Conservation (phyloP, 2,113 vertebrate species). For the Tretioscincus oriximinensis region DNA sequence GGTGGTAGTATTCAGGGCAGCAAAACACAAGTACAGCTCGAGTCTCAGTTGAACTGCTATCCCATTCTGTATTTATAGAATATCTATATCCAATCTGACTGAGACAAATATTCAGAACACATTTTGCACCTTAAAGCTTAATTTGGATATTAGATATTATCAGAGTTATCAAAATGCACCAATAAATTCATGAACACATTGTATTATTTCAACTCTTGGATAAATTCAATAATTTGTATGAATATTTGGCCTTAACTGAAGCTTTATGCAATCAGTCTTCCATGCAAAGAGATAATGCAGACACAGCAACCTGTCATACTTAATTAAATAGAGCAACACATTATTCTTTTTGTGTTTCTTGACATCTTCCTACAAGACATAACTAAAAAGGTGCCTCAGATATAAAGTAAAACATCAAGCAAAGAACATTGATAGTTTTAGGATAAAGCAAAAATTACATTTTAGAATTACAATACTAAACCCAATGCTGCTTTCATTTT, state of each 20-base stretch:
- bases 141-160: not conserved
- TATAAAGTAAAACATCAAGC: constrained; percentile 23
- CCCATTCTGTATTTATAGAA: no score
- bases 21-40: not conserved
- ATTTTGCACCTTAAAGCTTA: not conserved
- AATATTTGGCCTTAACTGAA: not conserved
- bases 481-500: not conserved
- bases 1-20: not conserved
- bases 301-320: constrained; percentile 15
- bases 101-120: not conserved
- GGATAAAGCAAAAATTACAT: not conserved
- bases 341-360: constrained; percentile 15
- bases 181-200: not conserved
- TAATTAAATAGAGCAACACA: constrained; percentile 13
- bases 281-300: constrained; percentile 5
- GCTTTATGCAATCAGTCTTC: not conserved
- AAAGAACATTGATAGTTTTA: constrained; percentile 4
- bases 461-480: not conserved
- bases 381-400: not conserved
- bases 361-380: constrained; percentile 13
- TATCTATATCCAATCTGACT: not conserved
- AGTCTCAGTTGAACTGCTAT: not conserved
- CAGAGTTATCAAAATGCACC: not conserved
- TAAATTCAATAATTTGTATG: constrained; percentile 10
- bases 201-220: not conserved